phyloP scores from a whole-genome alignment of 2,888 invertebrate genomes.

The Cerceris rybyensis region DNA sequence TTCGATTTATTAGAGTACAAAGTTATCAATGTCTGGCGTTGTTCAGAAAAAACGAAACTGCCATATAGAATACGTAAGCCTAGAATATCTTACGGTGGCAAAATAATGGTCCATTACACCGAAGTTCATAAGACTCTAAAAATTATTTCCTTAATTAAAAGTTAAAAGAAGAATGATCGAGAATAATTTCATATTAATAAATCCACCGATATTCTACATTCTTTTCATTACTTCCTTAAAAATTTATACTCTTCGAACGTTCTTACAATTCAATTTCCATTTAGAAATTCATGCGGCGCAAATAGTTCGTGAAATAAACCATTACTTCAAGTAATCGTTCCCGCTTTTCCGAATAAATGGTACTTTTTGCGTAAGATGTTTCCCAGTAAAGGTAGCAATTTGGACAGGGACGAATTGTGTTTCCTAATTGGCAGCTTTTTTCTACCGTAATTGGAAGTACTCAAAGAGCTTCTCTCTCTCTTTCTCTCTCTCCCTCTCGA shows the following conservation, averaged over 20 bases:
- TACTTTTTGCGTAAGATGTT: constrained; percentile 24
- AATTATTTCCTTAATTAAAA: no score
- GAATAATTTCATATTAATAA: no score
- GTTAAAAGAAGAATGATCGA: no score
- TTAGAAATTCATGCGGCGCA: not conserved
- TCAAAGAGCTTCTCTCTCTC: constrained; percentile 19
- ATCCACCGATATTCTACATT: no score
- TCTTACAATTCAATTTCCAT: not conserved
- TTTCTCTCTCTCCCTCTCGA: not conserved
- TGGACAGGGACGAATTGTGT: constrained; percentile 45
- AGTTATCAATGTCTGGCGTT: no score
- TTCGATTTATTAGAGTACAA: no score
- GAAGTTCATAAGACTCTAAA: no score
- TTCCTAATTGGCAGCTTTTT: constrained; percentile 66
- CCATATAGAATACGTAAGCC: no score
- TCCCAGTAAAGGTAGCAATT: constrained; percentile 17
- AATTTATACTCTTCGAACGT: not conserved
- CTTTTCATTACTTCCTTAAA: no score
- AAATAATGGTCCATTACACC: no score
- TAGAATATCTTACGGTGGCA: no score
- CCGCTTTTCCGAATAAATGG: constrained; percentile 6
- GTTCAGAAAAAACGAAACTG: no score
- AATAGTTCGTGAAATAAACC: constrained; percentile 9
- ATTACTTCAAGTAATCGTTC: constrained; percentile 16
- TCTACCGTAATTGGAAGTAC: constrained; percentile 63